phyloP scores from a whole-genome alignment of 2,797 vertebrate species.

The Pristis pectinata region DNA sequence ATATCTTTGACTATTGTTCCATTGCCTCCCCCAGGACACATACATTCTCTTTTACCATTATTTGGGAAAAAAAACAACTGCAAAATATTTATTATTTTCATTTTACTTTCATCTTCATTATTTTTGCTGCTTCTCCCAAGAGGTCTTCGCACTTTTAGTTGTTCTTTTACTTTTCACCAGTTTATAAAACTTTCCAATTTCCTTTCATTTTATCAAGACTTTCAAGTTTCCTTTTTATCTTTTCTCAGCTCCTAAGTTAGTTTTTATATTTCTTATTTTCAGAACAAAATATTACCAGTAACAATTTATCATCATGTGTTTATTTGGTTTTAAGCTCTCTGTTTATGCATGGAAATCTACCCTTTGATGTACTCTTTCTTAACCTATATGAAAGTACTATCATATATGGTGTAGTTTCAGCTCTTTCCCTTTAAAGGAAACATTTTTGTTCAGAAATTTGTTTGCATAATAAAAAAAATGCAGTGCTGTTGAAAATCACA shows the following conservation, averaged over 20 bases:
- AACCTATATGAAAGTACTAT: background rate
- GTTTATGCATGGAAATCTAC: background rate
- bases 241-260: background rate
- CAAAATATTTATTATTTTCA: background rate
- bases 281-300: background rate
- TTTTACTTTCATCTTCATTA: background rate
- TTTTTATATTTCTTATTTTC: background rate
- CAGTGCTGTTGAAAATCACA: too few species aligned
- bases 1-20: background rate
- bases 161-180: background rate
- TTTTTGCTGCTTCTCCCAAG: background rate
- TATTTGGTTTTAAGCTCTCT: background rate
- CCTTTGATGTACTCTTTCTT: background rate
- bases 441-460: too few species aligned
- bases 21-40: background rate
- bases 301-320: background rate
- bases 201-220: background rate
- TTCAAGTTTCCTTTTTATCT: background rate
- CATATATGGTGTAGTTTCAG: too few species aligned
- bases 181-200: background rate
- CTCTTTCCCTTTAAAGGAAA: too few species aligned
- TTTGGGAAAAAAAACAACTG: background rate
- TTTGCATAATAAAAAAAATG: too few species aligned
- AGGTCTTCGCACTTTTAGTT: background rate
- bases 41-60: background rate